These are phyloP conservation scores for Lasiurus borealis DNA, from an alignment of 2,113 vertebrate species.

Conservation along the genomic window DNA sequence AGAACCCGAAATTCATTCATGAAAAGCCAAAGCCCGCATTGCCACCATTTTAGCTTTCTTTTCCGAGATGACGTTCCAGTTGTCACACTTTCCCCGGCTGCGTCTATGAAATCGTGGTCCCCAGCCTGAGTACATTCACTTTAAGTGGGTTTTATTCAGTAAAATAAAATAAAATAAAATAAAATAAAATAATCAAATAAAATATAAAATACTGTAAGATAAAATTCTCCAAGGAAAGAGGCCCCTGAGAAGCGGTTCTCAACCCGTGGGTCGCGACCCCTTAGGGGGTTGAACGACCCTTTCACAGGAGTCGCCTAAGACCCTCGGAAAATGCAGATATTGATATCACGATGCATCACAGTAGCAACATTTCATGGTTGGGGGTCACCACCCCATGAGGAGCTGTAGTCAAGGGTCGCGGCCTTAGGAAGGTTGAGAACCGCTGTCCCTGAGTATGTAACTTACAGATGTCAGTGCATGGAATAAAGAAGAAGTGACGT, in stretches of 20 bases:
- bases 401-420: too few species aligned
- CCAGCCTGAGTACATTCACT: background rate
- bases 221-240: background rate
- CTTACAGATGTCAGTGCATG: background rate
- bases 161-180: background rate
- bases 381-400: too few species aligned
- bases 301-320: too few species aligned
- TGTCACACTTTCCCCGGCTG: accelerated
- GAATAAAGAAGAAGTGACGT: background rate
- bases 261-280: too few species aligned
- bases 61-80: background rate
- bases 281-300: too few species aligned
- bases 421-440: too few species aligned
- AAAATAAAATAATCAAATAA: too few species aligned
- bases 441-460: background rate
- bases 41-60: background rate
- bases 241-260: too few species aligned
- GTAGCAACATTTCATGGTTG: too few species aligned
- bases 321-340: too few species aligned
- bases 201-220: too few species aligned
- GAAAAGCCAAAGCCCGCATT: background rate
- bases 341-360: too few species aligned
- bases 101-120: background rate
- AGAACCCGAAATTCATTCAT: background rate
- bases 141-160: background rate